Evolutionary conservation across 2,113 vertebrate species (phyloP).

Genomic region (Chaetops frenatus): DNA sequence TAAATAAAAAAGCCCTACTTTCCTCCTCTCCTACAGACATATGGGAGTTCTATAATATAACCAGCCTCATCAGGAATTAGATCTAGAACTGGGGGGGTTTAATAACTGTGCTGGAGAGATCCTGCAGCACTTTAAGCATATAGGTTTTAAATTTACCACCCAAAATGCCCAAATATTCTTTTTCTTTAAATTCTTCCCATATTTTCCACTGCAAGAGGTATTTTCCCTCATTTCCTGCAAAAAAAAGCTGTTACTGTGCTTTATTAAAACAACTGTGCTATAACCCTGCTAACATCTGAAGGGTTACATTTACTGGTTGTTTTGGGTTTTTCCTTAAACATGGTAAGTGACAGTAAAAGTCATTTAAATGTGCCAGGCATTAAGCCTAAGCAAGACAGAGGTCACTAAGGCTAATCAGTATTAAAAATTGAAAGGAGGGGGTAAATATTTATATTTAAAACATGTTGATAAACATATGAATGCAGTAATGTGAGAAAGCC

Average conservation of each 20-base stretch:
- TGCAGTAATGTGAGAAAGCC: background rate
- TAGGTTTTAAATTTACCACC: background rate
- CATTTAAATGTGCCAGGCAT: background rate
- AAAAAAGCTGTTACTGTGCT: constrained; percentile 15
- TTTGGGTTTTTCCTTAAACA: background rate
- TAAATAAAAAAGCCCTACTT: background rate
- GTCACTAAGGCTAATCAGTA: background rate
- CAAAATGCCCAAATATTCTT: background rate
- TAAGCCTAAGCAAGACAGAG: background rate
- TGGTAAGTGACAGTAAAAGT: background rate
- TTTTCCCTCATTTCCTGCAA: constrained; percentile 41
- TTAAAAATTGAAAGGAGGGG: background rate
- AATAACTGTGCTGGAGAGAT: background rate
- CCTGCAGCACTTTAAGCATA: background rate
- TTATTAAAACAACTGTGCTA: background rate
- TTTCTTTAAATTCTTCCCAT: constrained; percentile 33
- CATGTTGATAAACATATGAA: background rate
- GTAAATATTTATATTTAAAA: background rate
- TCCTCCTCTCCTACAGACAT: background rate
- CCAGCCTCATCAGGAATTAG: background rate
- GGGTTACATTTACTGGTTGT: background rate
- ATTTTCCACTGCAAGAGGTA: constrained; percentile 16
- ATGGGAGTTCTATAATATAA: background rate
- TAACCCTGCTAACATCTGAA: background rate
- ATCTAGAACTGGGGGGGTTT: background rate